These are phyloP conservation scores for Thripadectes ignobilis DNA, from an alignment of 2,797 vertebrate genomes.

Conservation along the genomic window DNA sequence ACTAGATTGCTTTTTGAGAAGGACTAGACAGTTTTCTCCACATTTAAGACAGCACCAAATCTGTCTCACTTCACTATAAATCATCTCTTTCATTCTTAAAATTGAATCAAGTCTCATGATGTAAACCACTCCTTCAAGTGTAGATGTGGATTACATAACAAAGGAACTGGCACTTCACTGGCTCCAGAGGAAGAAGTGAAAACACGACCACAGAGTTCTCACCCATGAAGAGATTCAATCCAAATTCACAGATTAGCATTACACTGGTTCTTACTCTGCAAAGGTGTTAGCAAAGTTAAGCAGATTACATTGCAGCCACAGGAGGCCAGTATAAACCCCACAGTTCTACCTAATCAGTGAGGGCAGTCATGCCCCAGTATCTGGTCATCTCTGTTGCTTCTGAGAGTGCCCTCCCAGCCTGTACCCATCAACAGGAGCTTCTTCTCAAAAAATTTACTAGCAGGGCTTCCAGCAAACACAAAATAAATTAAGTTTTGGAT, in stretches of 20 bases:
- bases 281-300: not conserved
- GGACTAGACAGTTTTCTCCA: not conserved
- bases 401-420: not conserved
- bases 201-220: not conserved
- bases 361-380: not conserved
- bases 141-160: not conserved
- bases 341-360: not conserved
- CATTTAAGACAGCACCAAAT: not conserved
- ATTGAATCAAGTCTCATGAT: not conserved
- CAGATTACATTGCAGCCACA: not conserved
- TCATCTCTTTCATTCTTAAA: not conserved
- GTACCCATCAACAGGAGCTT: not conserved
- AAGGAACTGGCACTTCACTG: not conserved
- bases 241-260: not conserved
- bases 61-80: not conserved
- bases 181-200: not conserved
- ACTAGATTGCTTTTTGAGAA: not conserved
- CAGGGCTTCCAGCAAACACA: not conserved
- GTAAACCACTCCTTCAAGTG: not conserved
- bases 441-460: not conserved
- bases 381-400: not conserved
- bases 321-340: not conserved
- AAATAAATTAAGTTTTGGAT: not conserved
- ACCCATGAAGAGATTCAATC: not conserved
- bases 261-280: not conserved